Percentiles rank a stretch among this genome's conserved stretches.
These are phyloP conservation scores for Lepilemur ruficaudatus DNA, from an alignment of 2,797 vertebrate species.

Conservation along the genomic window DNA sequence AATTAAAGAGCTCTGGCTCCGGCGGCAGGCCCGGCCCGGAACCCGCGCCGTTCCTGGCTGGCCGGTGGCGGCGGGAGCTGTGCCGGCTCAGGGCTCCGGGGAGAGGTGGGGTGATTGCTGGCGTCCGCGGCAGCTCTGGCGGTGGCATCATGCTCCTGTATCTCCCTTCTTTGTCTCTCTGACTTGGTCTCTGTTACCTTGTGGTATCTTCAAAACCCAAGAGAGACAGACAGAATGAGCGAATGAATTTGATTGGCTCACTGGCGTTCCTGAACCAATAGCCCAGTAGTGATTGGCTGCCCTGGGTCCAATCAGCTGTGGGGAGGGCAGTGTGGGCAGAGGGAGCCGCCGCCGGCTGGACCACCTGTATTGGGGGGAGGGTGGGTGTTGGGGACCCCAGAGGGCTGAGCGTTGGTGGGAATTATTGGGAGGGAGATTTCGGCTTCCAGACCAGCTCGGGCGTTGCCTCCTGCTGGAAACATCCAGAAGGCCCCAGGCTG, in stretches of 20 bases:
- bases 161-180: background rate
- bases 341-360: background rate
- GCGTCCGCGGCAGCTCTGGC: background rate
- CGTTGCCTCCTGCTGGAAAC: background rate
- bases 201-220: background rate
- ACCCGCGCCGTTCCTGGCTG: accelerated
- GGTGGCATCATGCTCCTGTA: accelerated
- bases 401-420: background rate
- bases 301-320: background rate
- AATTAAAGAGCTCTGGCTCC: constrained; percentile 52
- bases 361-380: background rate
- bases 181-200: background rate
- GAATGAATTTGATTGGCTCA: background rate
- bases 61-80: accelerated
- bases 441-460: background rate
- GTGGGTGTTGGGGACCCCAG: background rate
- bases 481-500: background rate
- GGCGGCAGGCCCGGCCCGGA: background rate
- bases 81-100: background rate
- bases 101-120: accelerated
- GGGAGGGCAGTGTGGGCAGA: background rate
- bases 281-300: background rate
- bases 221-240: background rate
- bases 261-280: background rate
- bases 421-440: background rate